Conservation (phyloP, 2,113 vertebrate genomes). For the Corythornis madagascariensis region DNA sequence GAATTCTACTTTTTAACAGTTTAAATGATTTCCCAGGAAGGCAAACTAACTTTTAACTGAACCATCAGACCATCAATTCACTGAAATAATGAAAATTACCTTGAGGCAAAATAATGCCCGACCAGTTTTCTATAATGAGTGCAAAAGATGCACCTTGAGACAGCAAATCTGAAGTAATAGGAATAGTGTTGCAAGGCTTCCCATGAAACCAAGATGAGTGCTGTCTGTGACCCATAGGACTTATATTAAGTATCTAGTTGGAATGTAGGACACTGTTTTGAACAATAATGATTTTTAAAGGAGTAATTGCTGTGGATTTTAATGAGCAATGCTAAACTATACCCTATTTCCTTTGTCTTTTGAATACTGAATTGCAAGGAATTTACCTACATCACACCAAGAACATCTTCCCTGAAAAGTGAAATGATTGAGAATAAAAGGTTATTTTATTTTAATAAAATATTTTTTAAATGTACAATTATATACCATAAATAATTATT, state of each 20-base stretch:
- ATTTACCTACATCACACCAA: neutral
- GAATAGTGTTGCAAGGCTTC: neutral
- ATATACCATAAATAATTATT: neutral
- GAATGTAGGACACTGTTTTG: neutral
- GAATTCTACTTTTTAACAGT: neutral
- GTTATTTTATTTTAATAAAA: neutral
- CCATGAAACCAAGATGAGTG: neutral
- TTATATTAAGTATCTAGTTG: neutral
- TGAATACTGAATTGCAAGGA: neutral
- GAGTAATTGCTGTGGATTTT: neutral
- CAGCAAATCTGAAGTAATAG: neutral
- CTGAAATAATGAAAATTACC: slow-evolving; percentile 5
- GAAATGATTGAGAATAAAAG: neutral
- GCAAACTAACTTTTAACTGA: neutral
- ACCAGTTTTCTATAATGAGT: neutral
- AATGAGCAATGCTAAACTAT: neutral
- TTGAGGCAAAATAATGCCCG: neutral
- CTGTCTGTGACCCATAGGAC: neutral
- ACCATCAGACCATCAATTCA: neutral
- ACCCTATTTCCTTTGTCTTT: neutral
- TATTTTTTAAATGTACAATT: neutral
- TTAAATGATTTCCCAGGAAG: neutral
- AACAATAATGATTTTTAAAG: neutral
- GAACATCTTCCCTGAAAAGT: neutral
- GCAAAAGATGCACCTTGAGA: neutral